Evolutionary conservation across 2,888 invertebrate genomes (phyloP).

Genomic region (Melipona bicolor): DNA sequence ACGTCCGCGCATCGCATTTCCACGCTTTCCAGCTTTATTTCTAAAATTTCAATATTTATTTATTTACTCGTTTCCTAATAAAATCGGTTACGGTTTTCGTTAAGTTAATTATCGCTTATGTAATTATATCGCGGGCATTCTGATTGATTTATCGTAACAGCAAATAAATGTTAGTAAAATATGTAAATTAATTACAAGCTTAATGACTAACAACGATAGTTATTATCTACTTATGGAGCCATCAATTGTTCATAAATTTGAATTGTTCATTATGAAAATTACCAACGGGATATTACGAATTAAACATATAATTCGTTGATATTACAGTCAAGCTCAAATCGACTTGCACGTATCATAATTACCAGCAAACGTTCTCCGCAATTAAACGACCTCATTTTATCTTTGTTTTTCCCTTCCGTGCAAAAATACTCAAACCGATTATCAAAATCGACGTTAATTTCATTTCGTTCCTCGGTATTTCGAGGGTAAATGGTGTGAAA

Average conservation of each 20-base stretch:
- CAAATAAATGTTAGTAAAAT: neutral
- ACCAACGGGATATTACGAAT: neutral
- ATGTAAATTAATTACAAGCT: conserved; percentile 2
- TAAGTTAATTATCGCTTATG: neutral
- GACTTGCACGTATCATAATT: neutral
- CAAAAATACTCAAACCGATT: neutral
- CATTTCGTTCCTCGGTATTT: neutral
- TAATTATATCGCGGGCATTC: neutral
- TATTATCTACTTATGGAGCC: neutral
- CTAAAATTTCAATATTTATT: too few species aligned
- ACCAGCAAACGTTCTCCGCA: neutral
- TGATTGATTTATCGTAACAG: neutral
- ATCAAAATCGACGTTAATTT: neutral
- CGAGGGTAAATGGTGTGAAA: neutral
- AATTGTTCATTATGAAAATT: conserved; percentile 4
- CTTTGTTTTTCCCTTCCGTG: neutral
- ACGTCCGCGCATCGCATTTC: too few species aligned
- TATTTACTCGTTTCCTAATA: neutral
- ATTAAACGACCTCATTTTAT: neutral
- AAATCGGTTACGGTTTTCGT: neutral
- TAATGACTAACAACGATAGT: neutral
- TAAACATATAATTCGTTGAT: neutral
- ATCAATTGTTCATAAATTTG: neutral
- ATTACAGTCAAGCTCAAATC: neutral
- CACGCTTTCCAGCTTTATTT: too few species aligned